These are phyloP conservation scores for Origma solitaria DNA, from an alignment of 2,113 vertebrate genomes.

Conservation along the genomic window DNA sequence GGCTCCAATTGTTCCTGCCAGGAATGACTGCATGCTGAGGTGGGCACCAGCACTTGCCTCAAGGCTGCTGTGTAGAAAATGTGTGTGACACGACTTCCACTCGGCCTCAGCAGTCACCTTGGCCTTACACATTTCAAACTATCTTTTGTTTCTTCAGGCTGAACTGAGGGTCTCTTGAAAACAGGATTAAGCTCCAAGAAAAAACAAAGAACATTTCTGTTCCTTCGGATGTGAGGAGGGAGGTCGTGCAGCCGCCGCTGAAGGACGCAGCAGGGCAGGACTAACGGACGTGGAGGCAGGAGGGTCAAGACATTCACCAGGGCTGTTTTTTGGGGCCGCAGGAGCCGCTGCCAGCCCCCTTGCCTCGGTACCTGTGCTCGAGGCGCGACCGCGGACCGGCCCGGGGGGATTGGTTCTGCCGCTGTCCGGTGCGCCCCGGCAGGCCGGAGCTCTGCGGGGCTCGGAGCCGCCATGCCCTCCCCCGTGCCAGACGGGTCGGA, in stretches of 20 bases:
- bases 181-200: neutral
- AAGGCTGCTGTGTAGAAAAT: neutral
- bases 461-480: neutral
- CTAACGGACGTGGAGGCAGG: fast-evolving
- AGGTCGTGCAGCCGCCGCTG: fast-evolving
- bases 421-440: fast-evolving
- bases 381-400: fast-evolving
- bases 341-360: too few species aligned
- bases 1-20: neutral
- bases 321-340: fast-evolving
- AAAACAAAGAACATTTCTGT: fast-evolving
- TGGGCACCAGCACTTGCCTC: too few species aligned
- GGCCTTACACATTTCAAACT: neutral
- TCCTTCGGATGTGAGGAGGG: fast-evolving
- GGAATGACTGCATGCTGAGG: fast-evolving
- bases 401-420: fast-evolving
- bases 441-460: too few species aligned
- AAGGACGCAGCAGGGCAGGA: fast-evolving
- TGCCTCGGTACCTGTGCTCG: fast-evolving
- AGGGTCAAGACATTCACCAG: fast-evolving
- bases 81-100: fast-evolving
- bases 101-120: fast-evolving
- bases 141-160: neutral
- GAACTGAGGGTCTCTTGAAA: neutral
- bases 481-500: fast-evolving